These are phyloP conservation scores for Pantherophis vulpinus DNA, from an alignment of 2,797 vertebrate genomes.

Conservation along the genomic window DNA sequence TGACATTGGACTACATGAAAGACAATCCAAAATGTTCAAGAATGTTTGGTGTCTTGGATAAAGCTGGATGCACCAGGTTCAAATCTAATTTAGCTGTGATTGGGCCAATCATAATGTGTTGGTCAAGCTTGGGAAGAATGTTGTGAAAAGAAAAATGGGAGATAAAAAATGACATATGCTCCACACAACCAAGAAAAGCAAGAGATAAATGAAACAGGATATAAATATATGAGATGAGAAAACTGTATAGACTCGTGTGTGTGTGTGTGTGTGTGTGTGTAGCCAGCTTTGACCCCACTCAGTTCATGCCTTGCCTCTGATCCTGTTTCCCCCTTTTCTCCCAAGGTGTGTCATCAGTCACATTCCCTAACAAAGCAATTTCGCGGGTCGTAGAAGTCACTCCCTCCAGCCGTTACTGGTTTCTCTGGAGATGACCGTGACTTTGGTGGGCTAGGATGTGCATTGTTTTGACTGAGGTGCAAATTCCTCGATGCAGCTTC, in stretches of 20 bases:
- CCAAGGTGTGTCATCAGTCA: no score
- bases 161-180: background rate
- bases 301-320: no score
- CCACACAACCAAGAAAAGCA: background rate
- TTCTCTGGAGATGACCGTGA: no score
- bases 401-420: no score
- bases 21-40: background rate
- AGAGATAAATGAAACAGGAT: background rate
- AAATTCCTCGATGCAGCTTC: no score
- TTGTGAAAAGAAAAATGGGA: background rate
- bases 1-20: background rate
- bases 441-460: no score
- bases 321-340: no score
- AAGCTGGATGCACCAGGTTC: background rate
- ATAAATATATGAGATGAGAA: background rate
- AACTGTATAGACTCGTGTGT: background rate
- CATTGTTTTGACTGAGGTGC: no score
- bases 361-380: no score
- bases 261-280: background rate
- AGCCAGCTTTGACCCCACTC: no score
- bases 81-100: background rate
- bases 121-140: background rate
- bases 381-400: no score
- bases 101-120: background rate
- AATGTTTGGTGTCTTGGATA: background rate